phyloP scores from a whole-genome alignment of 2,113 vertebrate genomes.

The Electrona antarctica region DNA sequence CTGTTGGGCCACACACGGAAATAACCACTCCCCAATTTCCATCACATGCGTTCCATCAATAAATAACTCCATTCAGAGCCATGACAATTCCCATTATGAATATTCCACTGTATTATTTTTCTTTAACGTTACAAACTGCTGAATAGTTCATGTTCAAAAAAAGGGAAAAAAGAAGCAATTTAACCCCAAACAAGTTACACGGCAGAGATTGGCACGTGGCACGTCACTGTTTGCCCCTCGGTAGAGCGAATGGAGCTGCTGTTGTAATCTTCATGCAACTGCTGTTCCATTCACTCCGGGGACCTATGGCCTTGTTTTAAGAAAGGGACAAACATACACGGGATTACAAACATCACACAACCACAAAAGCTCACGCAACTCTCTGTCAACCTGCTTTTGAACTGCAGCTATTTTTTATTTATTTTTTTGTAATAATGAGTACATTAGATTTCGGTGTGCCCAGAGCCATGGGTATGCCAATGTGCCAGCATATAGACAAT shows the following conservation, averaged over 20 bases:
- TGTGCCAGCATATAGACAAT: too few species aligned
- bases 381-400: neutral
- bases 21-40: constrained; percentile 39
- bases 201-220: constrained; percentile 35
- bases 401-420: too few species aligned
- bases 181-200: constrained; percentile 29
- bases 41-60: constrained; percentile 56
- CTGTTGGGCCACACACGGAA: constrained; percentile 21
- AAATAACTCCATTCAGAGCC: constrained; percentile 52
- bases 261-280: constrained; percentile 36
- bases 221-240: constrained; percentile 25
- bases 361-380: neutral
- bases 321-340: constrained; percentile 8
- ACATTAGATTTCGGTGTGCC: too few species aligned
- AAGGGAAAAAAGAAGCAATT: too few species aligned
- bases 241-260: constrained; percentile 9
- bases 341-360: constrained; percentile 6
- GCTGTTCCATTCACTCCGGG: constrained; percentile 12
- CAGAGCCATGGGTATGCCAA: too few species aligned
- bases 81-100: constrained; percentile 61
- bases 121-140: constrained; percentile 45
- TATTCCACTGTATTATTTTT: constrained; percentile 66
- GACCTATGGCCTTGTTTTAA: constrained; percentile 21
- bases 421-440: too few species aligned
- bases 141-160: constrained; percentile 66